phyloP scores from a whole-genome alignment of 2,888 invertebrate species.

The Trachelus stipa region DNA sequence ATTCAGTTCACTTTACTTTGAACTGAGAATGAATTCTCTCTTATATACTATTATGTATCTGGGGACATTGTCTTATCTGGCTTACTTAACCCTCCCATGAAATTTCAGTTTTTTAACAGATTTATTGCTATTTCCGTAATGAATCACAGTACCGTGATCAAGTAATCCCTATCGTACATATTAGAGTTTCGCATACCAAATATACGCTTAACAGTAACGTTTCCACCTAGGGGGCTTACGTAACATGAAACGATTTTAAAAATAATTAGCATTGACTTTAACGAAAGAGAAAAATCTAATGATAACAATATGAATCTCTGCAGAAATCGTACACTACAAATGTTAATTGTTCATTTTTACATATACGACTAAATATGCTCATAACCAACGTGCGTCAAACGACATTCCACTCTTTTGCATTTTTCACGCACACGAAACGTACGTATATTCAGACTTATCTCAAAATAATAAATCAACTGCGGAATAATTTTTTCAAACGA shows the following conservation, averaged over 20 bases:
- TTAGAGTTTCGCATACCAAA: neutral
- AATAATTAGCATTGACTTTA: neutral
- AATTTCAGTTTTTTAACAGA: slow-evolving; percentile 17
- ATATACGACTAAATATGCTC: neutral
- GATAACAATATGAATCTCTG: neutral
- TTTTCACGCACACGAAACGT: neutral
- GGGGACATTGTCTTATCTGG: slow-evolving; percentile 16
- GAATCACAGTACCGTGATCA: slow-evolving; percentile 16
- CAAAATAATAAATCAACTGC: neutral
- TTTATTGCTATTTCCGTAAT: slow-evolving; percentile 16
- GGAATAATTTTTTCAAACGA: neutral
- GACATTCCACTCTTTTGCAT: neutral
- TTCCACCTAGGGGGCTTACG: neutral
- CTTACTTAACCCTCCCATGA: neutral
- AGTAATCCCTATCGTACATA: slow-evolving; percentile 12
- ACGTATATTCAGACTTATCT: neutral
- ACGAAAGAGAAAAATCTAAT: neutral
- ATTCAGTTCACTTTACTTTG: neutral
- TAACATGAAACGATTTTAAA: neutral
- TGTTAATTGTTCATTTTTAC: neutral
- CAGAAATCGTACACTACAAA: neutral
- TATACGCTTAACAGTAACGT: neutral
- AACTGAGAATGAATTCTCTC: slow-evolving; percentile 5
- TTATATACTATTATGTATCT: slow-evolving; percentile 12
- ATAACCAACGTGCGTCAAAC: neutral